Base-by-base conservation (phyloP, 2,113 vertebrate species). In the Falcunculus frontatus region DNA sequence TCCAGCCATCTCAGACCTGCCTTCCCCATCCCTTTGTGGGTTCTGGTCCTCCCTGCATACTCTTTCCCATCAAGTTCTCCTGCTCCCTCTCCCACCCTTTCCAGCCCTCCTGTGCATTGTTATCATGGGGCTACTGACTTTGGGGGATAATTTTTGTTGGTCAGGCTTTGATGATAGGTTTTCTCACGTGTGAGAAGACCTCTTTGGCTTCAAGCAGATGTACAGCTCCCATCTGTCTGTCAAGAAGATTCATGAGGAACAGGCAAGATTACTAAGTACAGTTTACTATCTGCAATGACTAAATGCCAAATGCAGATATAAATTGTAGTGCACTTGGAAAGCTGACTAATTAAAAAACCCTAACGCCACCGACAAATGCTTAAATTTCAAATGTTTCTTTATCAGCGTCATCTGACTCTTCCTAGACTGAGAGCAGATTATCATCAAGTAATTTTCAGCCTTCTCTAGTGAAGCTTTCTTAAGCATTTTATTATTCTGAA, bases 171-270 rank as follows among this genome's bases (percentile, higher is more conserved):
- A 50, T 67, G 64, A 41, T 14, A 63, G 56, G 27, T 85, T 93
- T 89, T 89, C 25, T 75, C 65, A 44, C 26, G 14, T 78, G 47
- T 44, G 57, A 90, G 85, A 64, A 59, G 50, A 81, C 37, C 55
- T 44, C 75, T 79, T 64, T 81, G 82, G 44, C 76, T 90, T 74
- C 56, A 70, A 82, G 73, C 75, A 87, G 39, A 84, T 29, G 39
- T 42, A 70, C 55, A 84, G 50, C 60, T 92, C 72, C 60, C 2
- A 1, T 87, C 50, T 57, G 59, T 83, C 72, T 94, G 79, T 93
- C 92, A 96, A 86, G 82, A 90, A 96, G 72, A 81, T 67, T 68
- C 76, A 83, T 49, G 72, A 93, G 75, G 78, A 94, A 83, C 65
- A 74, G 33, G 72, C 33, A 86, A 73, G 88, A 85, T 80, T 85